These are phyloP conservation scores for Drosophila gunungcola DNA, from an alignment of 1,140 invertebrate species.

Conservation along the genomic window DNA sequence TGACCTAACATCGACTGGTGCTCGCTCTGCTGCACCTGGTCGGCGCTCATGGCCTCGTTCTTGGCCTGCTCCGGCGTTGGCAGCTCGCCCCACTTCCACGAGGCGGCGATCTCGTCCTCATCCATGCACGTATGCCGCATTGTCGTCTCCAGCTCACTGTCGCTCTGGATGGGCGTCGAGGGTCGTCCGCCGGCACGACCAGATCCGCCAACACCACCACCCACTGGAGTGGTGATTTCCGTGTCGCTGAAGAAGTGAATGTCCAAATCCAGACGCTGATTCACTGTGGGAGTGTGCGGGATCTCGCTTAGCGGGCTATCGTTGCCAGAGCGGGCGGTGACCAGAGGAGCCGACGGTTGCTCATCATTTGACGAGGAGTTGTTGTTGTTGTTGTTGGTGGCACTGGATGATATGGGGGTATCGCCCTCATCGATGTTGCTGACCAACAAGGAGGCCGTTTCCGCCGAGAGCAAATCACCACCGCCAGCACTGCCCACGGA, in stretches of 20 bases:
- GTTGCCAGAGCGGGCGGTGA: slow-evolving; percentile 63
- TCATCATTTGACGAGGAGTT: slow-evolving; percentile 75
- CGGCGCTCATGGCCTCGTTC: slow-evolving; percentile 10
- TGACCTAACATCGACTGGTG: slow-evolving; percentile 92
- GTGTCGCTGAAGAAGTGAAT: slow-evolving; percentile 97
- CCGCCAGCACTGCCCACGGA: slow-evolving; percentile 69
- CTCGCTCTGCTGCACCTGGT: slow-evolving; percentile 86
- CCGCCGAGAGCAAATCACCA: slow-evolving; percentile 44
- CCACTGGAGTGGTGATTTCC: slow-evolving; percentile 87
- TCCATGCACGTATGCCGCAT: slow-evolving; percentile 86
- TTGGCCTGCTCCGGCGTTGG: slow-evolving; percentile 87
- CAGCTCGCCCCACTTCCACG: slow-evolving; percentile 99
- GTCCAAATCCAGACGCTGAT: slow-evolving; percentile 86
- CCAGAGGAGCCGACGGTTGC: slow-evolving; percentile 57
- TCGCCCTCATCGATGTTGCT: slow-evolving; percentile 73
- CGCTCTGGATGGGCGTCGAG: slow-evolving; percentile 94
- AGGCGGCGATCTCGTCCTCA: slow-evolving; percentile 85
- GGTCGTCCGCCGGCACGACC: slow-evolving; percentile 87
- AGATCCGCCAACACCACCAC: slow-evolving; percentile 37
- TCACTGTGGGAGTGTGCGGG: slow-evolving; percentile 36
- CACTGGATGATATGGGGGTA: slow-evolving; percentile 19
- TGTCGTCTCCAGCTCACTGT: slow-evolving; percentile 95
- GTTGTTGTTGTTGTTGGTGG: slow-evolving; percentile 45
- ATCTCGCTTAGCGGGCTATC: slow-evolving; percentile 64
- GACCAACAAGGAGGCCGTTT: slow-evolving; percentile 61